Base-by-base conservation (phyloP, 1,140 invertebrate genomes). In the Apis florea region DNA sequence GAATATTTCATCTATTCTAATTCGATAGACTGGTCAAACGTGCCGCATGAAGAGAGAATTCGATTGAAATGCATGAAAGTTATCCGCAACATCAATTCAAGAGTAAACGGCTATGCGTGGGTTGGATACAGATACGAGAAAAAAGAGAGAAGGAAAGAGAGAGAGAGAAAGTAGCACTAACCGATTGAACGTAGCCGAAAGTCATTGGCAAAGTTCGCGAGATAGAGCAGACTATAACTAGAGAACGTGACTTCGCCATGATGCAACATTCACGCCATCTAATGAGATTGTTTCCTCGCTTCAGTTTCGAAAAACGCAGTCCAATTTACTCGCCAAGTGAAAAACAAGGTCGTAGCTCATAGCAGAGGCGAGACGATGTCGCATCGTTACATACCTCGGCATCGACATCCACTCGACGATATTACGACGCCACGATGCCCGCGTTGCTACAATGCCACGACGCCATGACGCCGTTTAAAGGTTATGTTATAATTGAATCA, bases 231-330 rank as follows among this genome's bases (percentile, higher is more conserved):
- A 2, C 54, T 10, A 26, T 61, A 71, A 79, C 66, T 26, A 24
- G 19, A 10, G 56, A 53, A 79, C 67, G 76, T 71, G 76, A 79
- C 59, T 26, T 51, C 40, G 47, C 19, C 53, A 11, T 12, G 66
- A 49, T 56, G 63, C 63, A 49, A 31, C 26, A 64, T 53, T 53
- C 19, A 49, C 21, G 59, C 26, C 53, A n/a, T 31, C 51, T 59
- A 78, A 78, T n/a, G 51, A 59, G 54, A 70, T 78, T 59, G 64
- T 68, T 77, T 49, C 64, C 74, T 66, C n/a, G 53, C n/a, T 54
- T 40, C 13, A 56, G 13, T 21, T 21, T 19, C 12, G 69, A 21
- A 71, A 56, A 56, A 56, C 49, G 17, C 49, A n/a, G 19, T 24
- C 15, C 67, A 51, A n/a, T 69, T 69, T 69, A 47, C n/a, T n/a